Evolutionary conservation across 1,140 invertebrate genomes (phyloP), one percentile per base, ranked within the genome.

Genomic region (Prorops nasuta): DNA sequence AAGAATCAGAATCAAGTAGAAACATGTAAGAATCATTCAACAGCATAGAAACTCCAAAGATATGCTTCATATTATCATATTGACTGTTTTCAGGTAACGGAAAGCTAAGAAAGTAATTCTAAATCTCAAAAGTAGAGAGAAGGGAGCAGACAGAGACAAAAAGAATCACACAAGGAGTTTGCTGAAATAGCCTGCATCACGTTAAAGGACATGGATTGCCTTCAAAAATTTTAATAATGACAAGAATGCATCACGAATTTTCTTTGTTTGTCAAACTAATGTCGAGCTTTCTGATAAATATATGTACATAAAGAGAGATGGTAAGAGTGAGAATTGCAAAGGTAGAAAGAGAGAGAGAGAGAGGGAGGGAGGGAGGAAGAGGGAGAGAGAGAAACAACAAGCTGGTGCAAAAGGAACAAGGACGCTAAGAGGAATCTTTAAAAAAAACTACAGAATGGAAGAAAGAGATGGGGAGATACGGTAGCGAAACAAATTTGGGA

Each of bases 71-170:
- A n/a, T 45, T 43, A 42, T 63, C 66, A 51, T 60, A 56, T 70
- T 74, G 58, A 70, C 51, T 65, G 60, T 70, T 68, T 71, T 63
- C 70, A 72, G 69, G 67, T 72, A 72, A 69, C 59, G 58, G 64
- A 67, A 66, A 64, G 52, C 63, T 66, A 73, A 68, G 55, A 63
- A 60, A 66, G n/a, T 66, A 62, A 68, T 62, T 57, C 59, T 68
- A 72, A 60, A 56, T 54, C 54, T 52, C 53, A 57, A 63, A 60
- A 58, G 40, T 56, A 63, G 58, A 51, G 54, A n/a, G n/a, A n/a
- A 64, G 65, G 64, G 56, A 59, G 45, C 49, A 39, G 47, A 49
- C 47, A 60, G 64, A 59, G 58, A n/a, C n/a, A n/a, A n/a, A n/a
- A n/a, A n/a, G n/a, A n/a, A n/a, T n/a, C n/a, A n/a, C n/a, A n/a